Conservation (phyloP, 2,113 vertebrate species). For the Pseudonaja textilis region DNA sequence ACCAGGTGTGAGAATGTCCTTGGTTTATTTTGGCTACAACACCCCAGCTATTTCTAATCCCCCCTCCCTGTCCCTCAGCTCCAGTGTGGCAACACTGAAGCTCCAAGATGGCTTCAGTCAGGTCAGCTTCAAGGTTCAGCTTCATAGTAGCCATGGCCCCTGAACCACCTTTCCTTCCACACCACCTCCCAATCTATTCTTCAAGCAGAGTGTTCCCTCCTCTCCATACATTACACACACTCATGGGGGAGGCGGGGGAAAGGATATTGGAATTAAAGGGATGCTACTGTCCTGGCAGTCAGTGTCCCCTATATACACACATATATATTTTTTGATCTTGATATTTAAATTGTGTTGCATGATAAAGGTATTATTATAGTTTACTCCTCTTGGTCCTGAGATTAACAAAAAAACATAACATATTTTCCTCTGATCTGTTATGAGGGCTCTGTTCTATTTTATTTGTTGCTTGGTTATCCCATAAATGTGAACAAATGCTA, state of each 20-base stretch:
- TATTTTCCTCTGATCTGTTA: not conserved
- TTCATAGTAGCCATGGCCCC: not conserved
- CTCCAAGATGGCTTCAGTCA: too few relatives aligned
- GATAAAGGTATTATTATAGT: not conserved
- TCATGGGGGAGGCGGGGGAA: not conserved
- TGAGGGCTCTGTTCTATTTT: not conserved
- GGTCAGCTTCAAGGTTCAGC: too few relatives aligned
- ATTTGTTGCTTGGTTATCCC: not conserved
- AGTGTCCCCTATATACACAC: not conserved
- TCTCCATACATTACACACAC: not conserved
- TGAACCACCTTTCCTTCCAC: not conserved
- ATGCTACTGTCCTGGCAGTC: not conserved
- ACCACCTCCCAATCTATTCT: not conserved
- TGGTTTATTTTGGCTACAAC: too few relatives aligned
- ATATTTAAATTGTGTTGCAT: not conserved
- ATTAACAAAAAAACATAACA: not conserved
- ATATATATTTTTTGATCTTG: not conserved
- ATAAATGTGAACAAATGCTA: not conserved
- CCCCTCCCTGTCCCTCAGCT: too few relatives aligned
- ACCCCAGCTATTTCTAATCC: too few relatives aligned
- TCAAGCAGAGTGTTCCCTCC: not conserved
- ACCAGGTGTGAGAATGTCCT: too few relatives aligned
- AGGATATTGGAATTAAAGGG: not conserved
- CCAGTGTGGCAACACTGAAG: too few relatives aligned
- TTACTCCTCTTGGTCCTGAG: not conserved